A percentile compares a stretch with the other conserved stretches of the same genome.
These are phyloP conservation scores for Neogobius melanostomus DNA, from an alignment of 2,113 vertebrate species.

Conservation along the genomic window DNA sequence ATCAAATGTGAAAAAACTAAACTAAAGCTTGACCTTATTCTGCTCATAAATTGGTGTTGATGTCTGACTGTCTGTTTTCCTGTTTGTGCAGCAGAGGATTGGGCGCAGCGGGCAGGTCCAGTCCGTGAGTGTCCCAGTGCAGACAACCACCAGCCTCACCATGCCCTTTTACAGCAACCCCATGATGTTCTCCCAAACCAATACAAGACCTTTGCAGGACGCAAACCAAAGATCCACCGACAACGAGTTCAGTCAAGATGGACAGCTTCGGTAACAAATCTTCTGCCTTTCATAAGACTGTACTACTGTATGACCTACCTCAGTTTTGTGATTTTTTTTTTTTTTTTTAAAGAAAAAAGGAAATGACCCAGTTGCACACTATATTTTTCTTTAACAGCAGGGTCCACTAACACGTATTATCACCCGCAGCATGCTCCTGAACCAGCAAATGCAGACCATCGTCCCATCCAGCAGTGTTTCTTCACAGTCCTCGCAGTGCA, in stretches of 20 bases:
- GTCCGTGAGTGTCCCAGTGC: constrained; percentile 65
- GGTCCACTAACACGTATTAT: constrained; percentile 20
- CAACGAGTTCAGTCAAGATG: constrained; percentile 73
- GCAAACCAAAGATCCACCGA: constrained; percentile 72
- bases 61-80: not conserved
- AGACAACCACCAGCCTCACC: constrained; percentile 72
- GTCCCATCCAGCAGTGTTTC: constrained; percentile 70
- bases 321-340: not conserved
- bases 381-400: not conserved
- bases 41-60: not conserved
- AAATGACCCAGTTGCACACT: not conserved
- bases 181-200: constrained; percentile 79
- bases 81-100: constrained; percentile 67
- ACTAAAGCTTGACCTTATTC: not conserved
- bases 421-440: constrained; percentile 77
- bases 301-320: not conserved
- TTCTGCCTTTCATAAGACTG: not conserved
- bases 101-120: constrained; percentile 63
- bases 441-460: constrained; percentile 77
- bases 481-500: constrained; percentile 76
- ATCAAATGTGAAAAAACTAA: not conserved
- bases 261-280: constrained; percentile 73
- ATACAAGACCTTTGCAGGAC: constrained; percentile 64
- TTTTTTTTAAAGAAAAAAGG: not conserved
- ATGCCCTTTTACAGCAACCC: constrained; percentile 81